A percentile compares a stretch with the other conserved stretches of the same genome.
These are phyloP conservation scores for Dendrolimus pini DNA, from an alignment of 2,888 invertebrate genomes.

Conservation along the genomic window DNA sequence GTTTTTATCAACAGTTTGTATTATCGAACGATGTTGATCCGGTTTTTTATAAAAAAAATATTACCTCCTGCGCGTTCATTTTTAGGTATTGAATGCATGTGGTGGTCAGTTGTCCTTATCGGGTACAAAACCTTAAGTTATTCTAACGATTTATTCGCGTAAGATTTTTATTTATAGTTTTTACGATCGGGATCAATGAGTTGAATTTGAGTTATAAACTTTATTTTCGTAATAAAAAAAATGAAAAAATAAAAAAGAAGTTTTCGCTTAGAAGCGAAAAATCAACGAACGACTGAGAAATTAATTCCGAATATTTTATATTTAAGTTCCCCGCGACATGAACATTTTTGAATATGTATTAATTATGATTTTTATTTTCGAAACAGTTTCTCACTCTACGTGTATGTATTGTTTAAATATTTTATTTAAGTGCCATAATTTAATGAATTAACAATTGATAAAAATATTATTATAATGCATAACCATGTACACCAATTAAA, in stretches of 20 bases:
- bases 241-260: slow-evolving; percentile 47
- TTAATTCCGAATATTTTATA: slow-evolving; percentile 53
- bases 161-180: slow-evolving; percentile 59
- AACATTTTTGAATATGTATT: slow-evolving; percentile 11
- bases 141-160: slow-evolving; percentile 39
- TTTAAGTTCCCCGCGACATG: slow-evolving; percentile 25
- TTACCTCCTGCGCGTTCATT: slow-evolving; percentile 69
- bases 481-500: slow-evolving; percentile 76
- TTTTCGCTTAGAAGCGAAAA: slow-evolving; percentile 54
- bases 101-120: slow-evolving; percentile 64
- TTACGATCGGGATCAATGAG: slow-evolving; percentile 70
- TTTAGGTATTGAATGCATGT: slow-evolving; percentile 41
- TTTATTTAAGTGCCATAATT: slow-evolving; percentile 75
- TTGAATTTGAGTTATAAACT: slow-evolving; percentile 58
- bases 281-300: slow-evolving; percentile 75
- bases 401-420: slow-evolving; percentile 56
- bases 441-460: slow-evolving; percentile 74
- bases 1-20: slow-evolving; percentile 72
- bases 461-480: slow-evolving; percentile 71
- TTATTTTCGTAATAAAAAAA: slow-evolving; percentile 60
- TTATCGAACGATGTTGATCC: slow-evolving; percentile 56
- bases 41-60: slow-evolving; percentile 60
- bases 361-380: slow-evolving; percentile 22
- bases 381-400: slow-evolving; percentile 49
- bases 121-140: slow-evolving; percentile 70